phyloP scores from a whole-genome alignment of 2,888 invertebrate genomes.

The Galerucella calmariensis region DNA sequence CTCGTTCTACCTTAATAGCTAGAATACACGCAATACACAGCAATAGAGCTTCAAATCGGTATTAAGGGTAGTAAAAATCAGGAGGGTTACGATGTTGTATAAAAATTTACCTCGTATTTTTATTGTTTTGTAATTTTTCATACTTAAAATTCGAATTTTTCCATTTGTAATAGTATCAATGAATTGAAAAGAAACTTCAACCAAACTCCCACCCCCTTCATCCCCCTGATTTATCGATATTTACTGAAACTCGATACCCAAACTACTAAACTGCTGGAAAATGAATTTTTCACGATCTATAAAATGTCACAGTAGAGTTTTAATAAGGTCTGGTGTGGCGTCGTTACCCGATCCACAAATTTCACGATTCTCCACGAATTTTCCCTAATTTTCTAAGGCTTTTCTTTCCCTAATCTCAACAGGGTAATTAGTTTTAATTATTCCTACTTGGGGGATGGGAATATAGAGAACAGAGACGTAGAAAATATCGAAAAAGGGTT shows the following conservation, averaged over 20 bases:
- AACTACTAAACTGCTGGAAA: conserved; percentile 11
- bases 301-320: conserved; percentile 29
- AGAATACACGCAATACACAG: conserved; percentile 8
- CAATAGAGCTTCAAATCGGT: neutral
- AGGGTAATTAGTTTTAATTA: conserved; percentile 60
- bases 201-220: too few species aligned
- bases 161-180: too few species aligned
- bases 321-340: conserved; percentile 23
- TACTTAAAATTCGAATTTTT: too few species aligned
- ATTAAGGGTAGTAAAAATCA: neutral
- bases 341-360: conserved; percentile 31
- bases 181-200: too few species aligned
- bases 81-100: neutral
- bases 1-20: conserved; percentile 6
- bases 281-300: conserved; percentile 30
- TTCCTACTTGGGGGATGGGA: conserved; percentile 44
- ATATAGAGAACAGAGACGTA: conserved; percentile 3
- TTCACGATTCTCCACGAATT: conserved; percentile 44
- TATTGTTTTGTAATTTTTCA: too few species aligned
- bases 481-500: neutral
- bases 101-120: neutral
- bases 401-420: conserved; percentile 52
- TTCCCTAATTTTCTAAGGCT: conserved; percentile 47
- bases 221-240: neutral
- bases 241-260: neutral